Evolutionary conservation across 1,140 invertebrate genomes (phyloP).

Genomic region (Octopus bimaculoides): DNA sequence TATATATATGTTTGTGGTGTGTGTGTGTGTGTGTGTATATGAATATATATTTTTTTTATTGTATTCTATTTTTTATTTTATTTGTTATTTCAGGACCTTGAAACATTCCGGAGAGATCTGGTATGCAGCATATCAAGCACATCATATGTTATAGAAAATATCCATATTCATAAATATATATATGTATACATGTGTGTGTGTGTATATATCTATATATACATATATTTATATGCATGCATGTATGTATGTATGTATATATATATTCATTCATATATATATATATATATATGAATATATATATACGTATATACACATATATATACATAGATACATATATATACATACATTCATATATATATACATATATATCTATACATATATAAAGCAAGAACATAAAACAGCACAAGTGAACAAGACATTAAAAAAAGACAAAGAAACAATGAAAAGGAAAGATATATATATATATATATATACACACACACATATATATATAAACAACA

Average conservation of each 20-base stretch:
- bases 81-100: slow-evolving; percentile 44
- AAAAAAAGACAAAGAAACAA: too few species aligned
- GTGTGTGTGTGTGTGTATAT: background rate
- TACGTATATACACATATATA: background rate
- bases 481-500: background rate
- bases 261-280: background rate
- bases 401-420: too few species aligned
- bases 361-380: background rate
- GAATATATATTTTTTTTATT: background rate
- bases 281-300: background rate
- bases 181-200: background rate
- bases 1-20: background rate
- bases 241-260: background rate
- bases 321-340: background rate
- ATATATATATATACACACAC: background rate
- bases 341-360: background rate
- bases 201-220: background rate
- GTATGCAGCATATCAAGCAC: slow-evolving; percentile 50
- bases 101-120: slow-evolving; percentile 56
- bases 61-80: slow-evolving; percentile 14
- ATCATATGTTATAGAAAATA: slow-evolving; percentile 29
- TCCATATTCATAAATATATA: background rate
- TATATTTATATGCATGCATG: background rate
- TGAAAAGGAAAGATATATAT: background rate
- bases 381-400: background rate